Conservation (phyloP, 2,113 vertebrate genomes). For the Herpetotheres cachinnans region DNA sequence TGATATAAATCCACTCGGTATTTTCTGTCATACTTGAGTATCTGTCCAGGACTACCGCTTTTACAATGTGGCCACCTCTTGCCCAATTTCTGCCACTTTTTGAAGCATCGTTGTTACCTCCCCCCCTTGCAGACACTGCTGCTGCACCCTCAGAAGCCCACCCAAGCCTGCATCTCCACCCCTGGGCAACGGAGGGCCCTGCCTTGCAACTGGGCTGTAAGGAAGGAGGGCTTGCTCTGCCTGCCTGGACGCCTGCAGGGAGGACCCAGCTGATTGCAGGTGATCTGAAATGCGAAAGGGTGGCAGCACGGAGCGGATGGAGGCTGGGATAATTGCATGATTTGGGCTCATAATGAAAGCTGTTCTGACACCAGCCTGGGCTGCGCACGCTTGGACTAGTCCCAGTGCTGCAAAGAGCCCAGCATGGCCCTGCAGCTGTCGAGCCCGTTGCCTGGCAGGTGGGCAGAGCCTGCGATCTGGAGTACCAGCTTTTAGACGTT, state of each 20-base stretch:
- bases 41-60: neutral
- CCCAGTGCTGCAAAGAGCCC: neutral
- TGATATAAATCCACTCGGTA: neutral
- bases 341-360: conserved; percentile 22
- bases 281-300: neutral
- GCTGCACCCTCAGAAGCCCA: neutral
- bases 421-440: neutral
- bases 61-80: neutral
- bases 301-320: neutral
- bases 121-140: neutral
- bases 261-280: neutral
- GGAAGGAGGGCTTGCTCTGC: neutral
- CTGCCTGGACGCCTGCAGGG: fast-evolving
- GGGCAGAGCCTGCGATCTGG: neutral
- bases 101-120: neutral
- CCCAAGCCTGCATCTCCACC: neutral
- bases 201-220: neutral
- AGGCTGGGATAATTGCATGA: conserved; percentile 14
- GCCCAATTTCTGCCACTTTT: neutral
- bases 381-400: neutral
- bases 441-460: neutral
- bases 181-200: neutral
- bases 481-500: neutral
- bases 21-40: neutral
- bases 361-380: neutral